Percentiles rank a stretch among this genome's conserved stretches.
Evolutionary conservation across 2,888 invertebrate species (phyloP).

Genomic region (Xestia ashworthii): DNA sequence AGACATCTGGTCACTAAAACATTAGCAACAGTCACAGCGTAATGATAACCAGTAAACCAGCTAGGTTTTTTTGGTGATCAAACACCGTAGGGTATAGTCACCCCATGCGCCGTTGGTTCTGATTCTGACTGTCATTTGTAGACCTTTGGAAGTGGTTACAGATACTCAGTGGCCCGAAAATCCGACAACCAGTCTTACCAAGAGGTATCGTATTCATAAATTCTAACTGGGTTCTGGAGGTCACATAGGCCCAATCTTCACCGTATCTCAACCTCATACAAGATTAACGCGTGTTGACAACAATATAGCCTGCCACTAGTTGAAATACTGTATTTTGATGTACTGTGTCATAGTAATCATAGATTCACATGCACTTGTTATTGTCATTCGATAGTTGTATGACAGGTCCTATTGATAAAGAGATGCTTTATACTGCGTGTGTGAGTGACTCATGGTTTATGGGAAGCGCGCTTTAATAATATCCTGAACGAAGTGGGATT

Average conservation of each 20-base stretch:
- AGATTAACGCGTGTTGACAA: background rate
- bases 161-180: background rate
- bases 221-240: background rate
- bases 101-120: too few relatives aligned
- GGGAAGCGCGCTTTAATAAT: background rate
- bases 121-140: too few relatives aligned
- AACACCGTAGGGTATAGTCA: background rate
- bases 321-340: background rate
- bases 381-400: constrained; percentile 63
- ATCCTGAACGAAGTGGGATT: background rate
- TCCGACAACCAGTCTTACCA: background rate
- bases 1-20: constrained; percentile 58
- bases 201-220: background rate
- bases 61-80: background rate
- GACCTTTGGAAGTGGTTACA: background rate
- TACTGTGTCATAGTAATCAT: constrained; percentile 7
- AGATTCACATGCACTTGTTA: constrained; percentile 59
- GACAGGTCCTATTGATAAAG: constrained; percentile 52
- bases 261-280: background rate
- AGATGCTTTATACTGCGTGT: background rate
- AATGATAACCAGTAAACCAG: constrained; percentile 3
- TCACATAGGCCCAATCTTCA: background rate
- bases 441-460: constrained; percentile 16
- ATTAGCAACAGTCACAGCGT: constrained; percentile 11
- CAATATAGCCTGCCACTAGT: background rate